These are phyloP conservation scores for Chydorus sphaericus DNA, from an alignment of 2,888 invertebrate species.

Conservation along the genomic window DNA sequence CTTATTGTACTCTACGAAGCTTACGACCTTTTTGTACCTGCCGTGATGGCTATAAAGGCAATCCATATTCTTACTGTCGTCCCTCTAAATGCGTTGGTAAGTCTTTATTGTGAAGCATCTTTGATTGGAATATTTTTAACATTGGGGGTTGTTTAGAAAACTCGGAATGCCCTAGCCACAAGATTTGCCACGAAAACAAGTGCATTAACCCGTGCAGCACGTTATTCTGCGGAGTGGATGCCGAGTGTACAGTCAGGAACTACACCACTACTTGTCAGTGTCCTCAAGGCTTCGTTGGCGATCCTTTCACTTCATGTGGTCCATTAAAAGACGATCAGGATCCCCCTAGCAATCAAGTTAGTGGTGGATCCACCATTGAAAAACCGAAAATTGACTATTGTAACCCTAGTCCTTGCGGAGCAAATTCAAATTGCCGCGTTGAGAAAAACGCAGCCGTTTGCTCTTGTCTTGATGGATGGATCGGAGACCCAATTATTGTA, in stretches of 20 bases:
- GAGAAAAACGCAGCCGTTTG: constrained; percentile 13
- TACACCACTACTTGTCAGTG: constrained; percentile 60
- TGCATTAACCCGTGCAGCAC: constrained; percentile 63
- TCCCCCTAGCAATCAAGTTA: constrained; percentile 1
- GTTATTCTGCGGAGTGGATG: constrained; percentile 35
- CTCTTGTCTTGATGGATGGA: constrained; percentile 15
- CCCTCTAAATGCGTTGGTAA: constrained; percentile 55
- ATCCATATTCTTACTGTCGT: constrained; percentile 55
- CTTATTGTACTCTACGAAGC: constrained; percentile 14
- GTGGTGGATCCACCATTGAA: constrained; percentile 42
- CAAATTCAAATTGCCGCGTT: constrained; percentile 12
- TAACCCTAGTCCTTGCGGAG: constrained; percentile 35
- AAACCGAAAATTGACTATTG: constrained; percentile 65
- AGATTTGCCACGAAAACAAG: constrained; percentile 56
- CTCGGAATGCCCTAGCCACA: constrained; percentile 55
- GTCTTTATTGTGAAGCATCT: too few relatives aligned
- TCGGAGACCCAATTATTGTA: constrained; percentile 21
- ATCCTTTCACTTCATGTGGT: constrained; percentile 19
- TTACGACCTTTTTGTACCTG: constrained; percentile 43
- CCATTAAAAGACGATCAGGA: not conserved
- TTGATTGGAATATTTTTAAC: not conserved
- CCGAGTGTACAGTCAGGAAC: constrained; percentile 58
- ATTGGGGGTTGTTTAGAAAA: constrained; percentile 34
- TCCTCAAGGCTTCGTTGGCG: constrained; percentile 20
- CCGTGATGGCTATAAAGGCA: constrained; percentile 60